Evolutionary conservation across 35 echinoderm and acorn worm genomes (phyloP), one percentile per base, ranked within the genome.

Genomic region (Eucidaris tribuloides): DNA sequence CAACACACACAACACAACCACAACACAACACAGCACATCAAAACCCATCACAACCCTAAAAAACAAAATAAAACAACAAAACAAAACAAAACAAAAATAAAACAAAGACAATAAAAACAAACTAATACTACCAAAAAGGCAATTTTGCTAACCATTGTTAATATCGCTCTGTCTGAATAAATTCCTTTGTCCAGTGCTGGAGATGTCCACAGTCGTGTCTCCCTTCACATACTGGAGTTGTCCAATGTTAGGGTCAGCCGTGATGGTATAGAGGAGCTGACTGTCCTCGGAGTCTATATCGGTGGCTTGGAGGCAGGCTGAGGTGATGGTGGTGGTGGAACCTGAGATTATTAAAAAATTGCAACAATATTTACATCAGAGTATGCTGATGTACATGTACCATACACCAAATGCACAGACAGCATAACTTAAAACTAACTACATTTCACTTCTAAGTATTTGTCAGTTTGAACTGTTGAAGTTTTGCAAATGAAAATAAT

Each of bases 91-190:
- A n/a, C n/a, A n/a, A n/a, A n/a, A n/a, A n/a, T n/a, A n/a, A n/a
- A n/a, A n/a, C n/a, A n/a, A n/a, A n/a, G n/a, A n/a, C n/a, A n/a
- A n/a, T n/a, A n/a, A n/a, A n/a, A n/a, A n/a, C n/a, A n/a, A n/a
- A n/a, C n/a, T n/a, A n/a, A n/a, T n/a, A n/a, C n/a, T n/a, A n/a
- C n/a, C n/a, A n/a, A n/a, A n/a, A n/a, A n/a, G n/a, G n/a, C n/a
- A n/a, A n/a, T n/a, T n/a, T n/a, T n/a, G n/a, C 79, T 50, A 83
- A 99, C 96, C 96, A 50, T 87, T 89, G 76, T 90, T 79, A 41
- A 99, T 84, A 39, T 99, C 94, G 18, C 36, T 78, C 52, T 99
- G 96, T n/a, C 78, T 99, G 76, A 92, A 99, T 46, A 15, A 84
- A 52, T 58, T 90, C 48, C 60, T 89, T 42, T 48, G 54, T 13